phyloP scores from a whole-genome alignment of 2,113 vertebrate species.

The Grus americana region DNA sequence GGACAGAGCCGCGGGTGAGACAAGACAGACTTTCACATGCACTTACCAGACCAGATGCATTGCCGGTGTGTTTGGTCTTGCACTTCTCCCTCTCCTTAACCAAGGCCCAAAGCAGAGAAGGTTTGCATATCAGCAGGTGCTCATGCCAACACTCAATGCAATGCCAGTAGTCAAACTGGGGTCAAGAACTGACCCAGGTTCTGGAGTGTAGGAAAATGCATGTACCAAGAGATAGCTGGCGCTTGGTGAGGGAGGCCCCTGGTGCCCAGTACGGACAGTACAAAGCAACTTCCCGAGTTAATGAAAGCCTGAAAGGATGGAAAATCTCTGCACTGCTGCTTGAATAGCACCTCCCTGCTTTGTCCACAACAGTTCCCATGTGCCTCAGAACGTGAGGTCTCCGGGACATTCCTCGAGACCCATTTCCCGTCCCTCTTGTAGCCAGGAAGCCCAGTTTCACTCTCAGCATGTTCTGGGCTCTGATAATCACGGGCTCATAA shows the following conservation, averaged over 20 bases:
- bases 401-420: not conserved
- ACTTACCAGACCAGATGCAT: fast-evolving
- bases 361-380: not conserved
- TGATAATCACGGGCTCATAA: not conserved
- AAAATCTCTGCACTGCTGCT: not conserved
- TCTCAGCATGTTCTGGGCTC: not conserved
- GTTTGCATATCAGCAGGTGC: not conserved
- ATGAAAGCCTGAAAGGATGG: not conserved
- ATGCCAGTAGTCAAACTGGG: not conserved
- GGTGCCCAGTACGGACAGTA: too few relatives aligned
- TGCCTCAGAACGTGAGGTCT: not conserved
- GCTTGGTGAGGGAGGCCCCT: not conserved
- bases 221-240: not conserved
- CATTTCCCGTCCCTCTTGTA: not conserved
- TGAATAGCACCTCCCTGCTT: not conserved
- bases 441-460: not conserved
- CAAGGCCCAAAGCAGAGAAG: not conserved
- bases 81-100: not conserved
- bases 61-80: not conserved
- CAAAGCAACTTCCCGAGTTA: not conserved
- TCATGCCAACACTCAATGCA: not conserved
- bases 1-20: not conserved
- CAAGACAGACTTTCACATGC: not conserved
- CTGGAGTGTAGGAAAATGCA: not conserved
- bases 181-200: not conserved